Conservation (phyloP, 2,113 vertebrate species). For the Ursus arctos region DNA sequence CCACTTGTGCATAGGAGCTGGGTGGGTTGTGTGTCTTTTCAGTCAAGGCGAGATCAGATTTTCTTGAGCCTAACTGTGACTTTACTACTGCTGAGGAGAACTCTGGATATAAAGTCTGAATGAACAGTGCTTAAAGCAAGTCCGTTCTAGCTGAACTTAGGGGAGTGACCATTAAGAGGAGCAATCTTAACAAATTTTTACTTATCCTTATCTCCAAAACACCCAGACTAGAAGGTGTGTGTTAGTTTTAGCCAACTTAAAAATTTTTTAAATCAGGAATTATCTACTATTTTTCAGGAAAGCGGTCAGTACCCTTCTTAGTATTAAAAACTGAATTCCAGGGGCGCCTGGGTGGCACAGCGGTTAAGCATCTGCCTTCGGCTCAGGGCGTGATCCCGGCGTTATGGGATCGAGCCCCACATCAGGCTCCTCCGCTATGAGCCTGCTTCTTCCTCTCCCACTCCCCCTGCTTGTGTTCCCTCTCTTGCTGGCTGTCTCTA, state of each 20-base stretch:
- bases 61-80: not conserved
- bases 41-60: not conserved
- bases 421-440: too few relatives aligned
- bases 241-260: not conserved
- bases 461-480: too few relatives aligned
- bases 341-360: too few relatives aligned
- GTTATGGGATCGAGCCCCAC: too few relatives aligned
- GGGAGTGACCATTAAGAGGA: not conserved
- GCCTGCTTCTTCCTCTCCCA: too few relatives aligned
- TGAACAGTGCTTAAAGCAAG: not conserved
- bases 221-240: not conserved
- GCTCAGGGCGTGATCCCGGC: too few relatives aligned
- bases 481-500: too few relatives aligned
- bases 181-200: not conserved
- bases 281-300: not conserved
- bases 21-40: not conserved
- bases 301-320: not conserved
- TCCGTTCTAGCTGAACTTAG: not conserved
- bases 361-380: too few relatives aligned
- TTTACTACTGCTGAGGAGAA: not conserved
- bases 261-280: not conserved
- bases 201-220: not conserved
- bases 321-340: not conserved
- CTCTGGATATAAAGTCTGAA: not conserved
- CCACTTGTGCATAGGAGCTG: not conserved